Evolutionary conservation across 2,888 invertebrate genomes (phyloP).

Genomic region (Dromius quadrimaculatus): DNA sequence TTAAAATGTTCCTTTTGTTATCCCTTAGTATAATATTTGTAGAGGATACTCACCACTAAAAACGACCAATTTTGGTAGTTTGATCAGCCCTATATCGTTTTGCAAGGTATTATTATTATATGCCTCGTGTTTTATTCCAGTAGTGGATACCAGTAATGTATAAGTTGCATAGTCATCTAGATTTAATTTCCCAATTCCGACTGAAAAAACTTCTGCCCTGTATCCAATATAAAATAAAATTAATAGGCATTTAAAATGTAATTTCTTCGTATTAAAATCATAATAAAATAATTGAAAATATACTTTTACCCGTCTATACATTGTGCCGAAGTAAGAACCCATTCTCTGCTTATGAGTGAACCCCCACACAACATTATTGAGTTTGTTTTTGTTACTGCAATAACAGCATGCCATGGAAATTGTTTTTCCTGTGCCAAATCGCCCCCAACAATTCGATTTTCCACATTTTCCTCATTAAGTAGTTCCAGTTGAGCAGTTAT

Average conservation of each 20-base stretch:
- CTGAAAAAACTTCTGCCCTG: conserved; percentile 37
- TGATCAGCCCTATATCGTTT: conserved; percentile 57
- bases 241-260: neutral
- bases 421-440: neutral
- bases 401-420: neutral
- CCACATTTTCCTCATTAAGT: neutral
- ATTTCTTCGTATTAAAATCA: neutral
- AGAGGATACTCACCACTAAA: conserved; percentile 46
- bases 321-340: conserved; percentile 11
- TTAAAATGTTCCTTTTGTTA: neutral
- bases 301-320: conserved; percentile 6
- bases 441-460: neutral
- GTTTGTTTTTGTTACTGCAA: neutral
- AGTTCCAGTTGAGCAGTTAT: too few species aligned
- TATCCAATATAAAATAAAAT: too few species aligned
- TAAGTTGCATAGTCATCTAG: conserved; percentile 10
- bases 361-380: neutral
- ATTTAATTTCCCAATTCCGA: conserved; percentile 2
- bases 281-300: neutral
- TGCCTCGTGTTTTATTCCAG: conserved; percentile 51
- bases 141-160: conserved; percentile 17
- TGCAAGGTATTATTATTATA: conserved; percentile 52
- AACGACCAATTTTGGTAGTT: conserved; percentile 50
- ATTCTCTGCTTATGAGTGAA: conserved; percentile 7
- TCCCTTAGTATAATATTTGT: neutral